phyloP scores from a whole-genome alignment of 1,140 invertebrate genomes.

The Hydropsyche tenuis region DNA sequence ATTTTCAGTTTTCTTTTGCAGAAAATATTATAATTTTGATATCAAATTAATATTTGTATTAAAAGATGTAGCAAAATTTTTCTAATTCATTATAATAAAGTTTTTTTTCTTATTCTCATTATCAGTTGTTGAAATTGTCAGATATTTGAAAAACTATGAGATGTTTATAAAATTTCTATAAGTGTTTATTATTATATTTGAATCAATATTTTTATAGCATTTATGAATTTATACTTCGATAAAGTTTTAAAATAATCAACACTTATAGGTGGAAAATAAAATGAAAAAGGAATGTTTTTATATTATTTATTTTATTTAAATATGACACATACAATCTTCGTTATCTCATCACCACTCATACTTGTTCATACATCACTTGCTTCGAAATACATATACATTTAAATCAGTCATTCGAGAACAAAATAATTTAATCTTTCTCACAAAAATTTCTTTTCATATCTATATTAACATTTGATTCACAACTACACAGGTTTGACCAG shows the following conservation, averaged over 20 bases:
- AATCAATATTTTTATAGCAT: no score
- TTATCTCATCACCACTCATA: conserved; percentile 23
- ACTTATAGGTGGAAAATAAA: neutral
- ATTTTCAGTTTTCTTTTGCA: no score
- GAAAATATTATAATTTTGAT: no score
- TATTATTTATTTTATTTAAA: conserved; percentile 26
- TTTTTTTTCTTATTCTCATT: no score
- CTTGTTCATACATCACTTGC: conserved; percentile 25
- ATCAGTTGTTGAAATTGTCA: no score
- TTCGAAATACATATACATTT: conserved; percentile 40
- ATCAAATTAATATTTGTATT: no score
- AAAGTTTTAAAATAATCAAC: neutral
- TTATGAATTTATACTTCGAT: no score
- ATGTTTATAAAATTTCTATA: no score
- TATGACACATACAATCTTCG: conserved; percentile 28
- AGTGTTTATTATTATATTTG: no score
- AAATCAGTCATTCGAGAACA: conserved; percentile 48
- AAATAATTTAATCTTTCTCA: conserved; percentile 9
- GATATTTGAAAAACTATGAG: no score
- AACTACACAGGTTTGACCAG: conserved; percentile 3
- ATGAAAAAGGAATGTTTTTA: conserved; percentile 5
- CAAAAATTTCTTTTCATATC: neutral
- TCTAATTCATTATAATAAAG: no score
- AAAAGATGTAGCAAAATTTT: no score
- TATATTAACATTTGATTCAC: conserved; percentile 28